Evolutionary conservation across 2,113 vertebrate species (phyloP).

Genomic region (Gobio gobio): DNA sequence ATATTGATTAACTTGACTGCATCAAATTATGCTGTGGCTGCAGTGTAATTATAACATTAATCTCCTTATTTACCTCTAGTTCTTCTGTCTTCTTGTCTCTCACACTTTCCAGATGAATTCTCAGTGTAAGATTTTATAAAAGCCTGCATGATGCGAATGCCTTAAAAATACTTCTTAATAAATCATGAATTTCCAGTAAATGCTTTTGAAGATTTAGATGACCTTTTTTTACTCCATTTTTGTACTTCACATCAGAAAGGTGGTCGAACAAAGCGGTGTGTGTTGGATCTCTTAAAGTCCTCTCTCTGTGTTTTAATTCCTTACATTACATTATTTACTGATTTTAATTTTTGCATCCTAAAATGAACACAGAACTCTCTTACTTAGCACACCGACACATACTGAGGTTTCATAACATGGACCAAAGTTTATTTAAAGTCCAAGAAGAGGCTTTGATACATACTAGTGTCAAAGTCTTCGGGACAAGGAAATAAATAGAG

Average conservation of each 20-base stretch:
- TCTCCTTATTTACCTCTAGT: conserved; percentile 20
- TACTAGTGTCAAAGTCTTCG: not conserved
- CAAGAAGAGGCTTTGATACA: not conserved
- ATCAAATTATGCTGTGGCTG: conserved; percentile 22
- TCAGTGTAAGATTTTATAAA: not conserved
- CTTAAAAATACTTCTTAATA: not conserved
- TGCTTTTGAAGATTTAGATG: not conserved
- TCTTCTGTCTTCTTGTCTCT: conserved; percentile 13
- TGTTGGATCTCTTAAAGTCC: not conserved
- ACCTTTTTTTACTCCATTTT: not conserved
- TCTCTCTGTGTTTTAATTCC: no score
- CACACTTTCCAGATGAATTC: not conserved
- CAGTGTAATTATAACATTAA: conserved; percentile 13
- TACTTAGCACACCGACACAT: not conserved
- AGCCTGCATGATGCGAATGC: not conserved
- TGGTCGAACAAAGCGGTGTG: not conserved
- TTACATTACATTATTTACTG: no score
- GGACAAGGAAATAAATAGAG: not conserved
- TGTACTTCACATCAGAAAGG: no score
- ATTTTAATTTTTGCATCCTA: not conserved
- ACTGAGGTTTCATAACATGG: not conserved
- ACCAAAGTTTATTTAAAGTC: conserved; percentile 3
- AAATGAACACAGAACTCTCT: not conserved
- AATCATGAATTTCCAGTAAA: not conserved
- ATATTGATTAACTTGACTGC: conserved; percentile 46